Evolutionary conservation across 2,888 invertebrate species (phyloP).

Genomic region (Selenia dentaria): DNA sequence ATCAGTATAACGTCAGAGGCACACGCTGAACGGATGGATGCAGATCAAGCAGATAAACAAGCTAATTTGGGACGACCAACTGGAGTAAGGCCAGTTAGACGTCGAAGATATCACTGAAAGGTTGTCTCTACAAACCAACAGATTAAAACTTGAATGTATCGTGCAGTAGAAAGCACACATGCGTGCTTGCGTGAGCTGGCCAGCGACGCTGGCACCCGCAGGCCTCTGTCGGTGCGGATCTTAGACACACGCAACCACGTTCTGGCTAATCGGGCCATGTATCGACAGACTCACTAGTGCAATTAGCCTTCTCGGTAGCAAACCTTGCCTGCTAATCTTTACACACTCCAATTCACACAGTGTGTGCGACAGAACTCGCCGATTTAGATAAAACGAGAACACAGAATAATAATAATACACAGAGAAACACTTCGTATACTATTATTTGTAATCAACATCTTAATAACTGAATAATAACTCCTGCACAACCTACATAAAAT

Average conservation of each 20-base stretch:
- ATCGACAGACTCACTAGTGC: constrained; percentile 63
- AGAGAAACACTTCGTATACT: neutral
- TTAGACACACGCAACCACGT: constrained; percentile 69
- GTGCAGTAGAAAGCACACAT: constrained; percentile 45
- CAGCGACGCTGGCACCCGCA: constrained; percentile 43
- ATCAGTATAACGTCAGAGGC: no score
- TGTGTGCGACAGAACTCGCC: constrained; percentile 29
- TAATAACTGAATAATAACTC: constrained; percentile 6
- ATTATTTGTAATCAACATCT: neutral
- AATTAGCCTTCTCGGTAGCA: constrained; percentile 74
- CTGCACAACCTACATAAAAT: constrained; percentile 11
- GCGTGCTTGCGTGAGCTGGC: constrained; percentile 61
- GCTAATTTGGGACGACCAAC: no score
- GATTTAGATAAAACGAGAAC: constrained; percentile 8
- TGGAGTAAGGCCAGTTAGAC: no score
- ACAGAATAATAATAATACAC: no score
- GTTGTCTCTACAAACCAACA: no score
- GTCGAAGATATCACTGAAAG: no score
- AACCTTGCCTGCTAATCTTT: constrained; percentile 50
- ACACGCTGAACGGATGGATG: no score
- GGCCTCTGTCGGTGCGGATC: constrained; percentile 57
- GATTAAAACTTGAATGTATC: constrained; percentile 16
- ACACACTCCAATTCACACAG: constrained; percentile 15
- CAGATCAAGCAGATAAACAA: no score
- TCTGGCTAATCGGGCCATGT: constrained; percentile 70